A percentile compares a stretch with the other conserved stretches of the same genome.
Conservation (phyloP, 2,113 vertebrate species). For the Microcebus tavaratra region DNA sequence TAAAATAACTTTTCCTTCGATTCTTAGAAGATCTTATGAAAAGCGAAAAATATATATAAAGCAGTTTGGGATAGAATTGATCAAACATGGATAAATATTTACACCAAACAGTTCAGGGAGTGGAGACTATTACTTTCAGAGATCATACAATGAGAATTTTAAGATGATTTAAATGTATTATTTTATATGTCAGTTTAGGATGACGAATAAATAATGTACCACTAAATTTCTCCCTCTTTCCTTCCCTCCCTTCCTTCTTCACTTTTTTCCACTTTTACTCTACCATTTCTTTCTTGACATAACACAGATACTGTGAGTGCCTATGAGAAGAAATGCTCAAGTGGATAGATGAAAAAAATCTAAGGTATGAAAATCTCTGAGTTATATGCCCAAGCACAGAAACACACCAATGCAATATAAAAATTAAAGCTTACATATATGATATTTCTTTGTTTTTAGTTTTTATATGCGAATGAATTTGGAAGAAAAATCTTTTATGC, state of each 20-base stretch:
- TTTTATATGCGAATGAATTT: background rate
- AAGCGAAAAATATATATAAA: conserved; percentile 50
- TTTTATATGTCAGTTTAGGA: background rate
- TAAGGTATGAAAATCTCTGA: background rate
- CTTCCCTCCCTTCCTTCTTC: background rate
- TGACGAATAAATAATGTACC: conserved; percentile 19
- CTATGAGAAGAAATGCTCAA: background rate
- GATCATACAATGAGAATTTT: conserved; percentile 32
- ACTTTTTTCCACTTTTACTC: background rate
- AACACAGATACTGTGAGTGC: background rate
- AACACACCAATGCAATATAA: background rate
- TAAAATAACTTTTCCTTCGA: conserved; percentile 48
- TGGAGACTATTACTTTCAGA: background rate
- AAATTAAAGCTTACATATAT: background rate
- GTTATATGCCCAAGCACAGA: background rate
- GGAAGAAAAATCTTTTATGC: conserved; percentile 21
- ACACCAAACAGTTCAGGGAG: background rate
- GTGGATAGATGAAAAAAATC: background rate
- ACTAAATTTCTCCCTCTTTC: background rate
- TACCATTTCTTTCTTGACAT: background rate
- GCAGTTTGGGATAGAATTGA: conserved; percentile 43
- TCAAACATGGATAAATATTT: conserved; percentile 60
- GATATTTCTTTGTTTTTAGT: background rate
- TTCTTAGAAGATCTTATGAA: conserved; percentile 46
- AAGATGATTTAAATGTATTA: conserved; percentile 3